Evolutionary conservation across 1,140 invertebrate genomes (phyloP).

Genomic region (Drosophila sp.): DNA sequence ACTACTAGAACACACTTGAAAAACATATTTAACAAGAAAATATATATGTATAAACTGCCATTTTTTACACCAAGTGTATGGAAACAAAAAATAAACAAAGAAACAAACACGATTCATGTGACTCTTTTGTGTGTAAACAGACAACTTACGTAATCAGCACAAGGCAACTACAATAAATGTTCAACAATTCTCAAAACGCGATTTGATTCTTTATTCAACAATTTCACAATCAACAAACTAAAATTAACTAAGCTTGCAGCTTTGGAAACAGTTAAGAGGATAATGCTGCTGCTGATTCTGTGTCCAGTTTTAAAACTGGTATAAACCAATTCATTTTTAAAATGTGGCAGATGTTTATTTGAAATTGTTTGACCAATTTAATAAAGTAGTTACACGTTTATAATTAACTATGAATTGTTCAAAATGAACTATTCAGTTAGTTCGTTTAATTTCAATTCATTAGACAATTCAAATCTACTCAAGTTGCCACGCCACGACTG

Average conservation of each 20-base stretch:
- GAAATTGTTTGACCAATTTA: slow-evolving; percentile 26
- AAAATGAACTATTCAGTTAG: not conserved
- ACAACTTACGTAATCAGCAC: slow-evolving; percentile 35
- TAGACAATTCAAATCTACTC: slow-evolving; percentile 19
- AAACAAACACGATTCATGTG: slow-evolving; percentile 23
- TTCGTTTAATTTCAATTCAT: slow-evolving; percentile 11
- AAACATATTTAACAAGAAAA: slow-evolving; percentile 66
- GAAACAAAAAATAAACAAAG: slow-evolving; percentile 54
- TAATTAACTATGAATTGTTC: not conserved
- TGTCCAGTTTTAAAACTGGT: slow-evolving; percentile 5
- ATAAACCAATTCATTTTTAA: not conserved
- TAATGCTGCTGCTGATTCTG: slow-evolving; percentile 17
- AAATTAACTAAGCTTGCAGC: slow-evolving; percentile 8
- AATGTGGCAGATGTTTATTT: slow-evolving; percentile 38
- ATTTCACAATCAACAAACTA: slow-evolving; percentile 5
- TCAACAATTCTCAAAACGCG: slow-evolving; percentile 19
- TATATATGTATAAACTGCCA: slow-evolving; percentile 70
- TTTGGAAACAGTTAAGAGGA: not conserved
- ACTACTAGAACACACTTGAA: slow-evolving; percentile 74
- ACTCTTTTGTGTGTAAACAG: slow-evolving; percentile 52
- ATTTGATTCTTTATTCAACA: slow-evolving; percentile 8
- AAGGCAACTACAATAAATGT: slow-evolving; percentile 35
- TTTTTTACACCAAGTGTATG: slow-evolving; percentile 78
- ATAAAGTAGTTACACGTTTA: slow-evolving; percentile 2
- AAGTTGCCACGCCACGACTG: slow-evolving; percentile 30